Base-by-base conservation (phyloP, 2,797 vertebrate species). In the Octomys mimax region DNA sequence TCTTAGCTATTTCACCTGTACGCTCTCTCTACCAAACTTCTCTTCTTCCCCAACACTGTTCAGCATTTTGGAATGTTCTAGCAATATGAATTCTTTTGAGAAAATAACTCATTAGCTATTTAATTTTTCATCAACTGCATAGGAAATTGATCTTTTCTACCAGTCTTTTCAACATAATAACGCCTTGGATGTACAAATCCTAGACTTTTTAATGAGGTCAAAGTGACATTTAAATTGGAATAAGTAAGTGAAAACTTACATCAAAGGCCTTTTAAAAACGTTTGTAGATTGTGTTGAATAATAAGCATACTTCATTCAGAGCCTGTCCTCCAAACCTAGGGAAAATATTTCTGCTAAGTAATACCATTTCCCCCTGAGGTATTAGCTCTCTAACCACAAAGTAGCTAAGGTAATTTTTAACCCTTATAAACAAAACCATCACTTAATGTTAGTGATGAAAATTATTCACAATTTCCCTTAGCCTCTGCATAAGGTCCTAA, bases 161-260 rank as follows among this genome's bases (percentile, higher is more conserved):
- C 83, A 36, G 13, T 95, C 4, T 77, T 83, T 89, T 61, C 92
- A 70, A 78, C 79, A 70, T 64, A 71, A 54, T 28, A 94, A 68
- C 33, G 28, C 0, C 3, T 73, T 18, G 21, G 31, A 66, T 70
- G 91, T 64, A 2, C 12, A 89, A 46, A n/a, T 88, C 79, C n/a
- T 95, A 66, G 68, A 68, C 21, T 91, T 91, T 94, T 90, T 59
- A 83, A 91, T 14, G 21, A 78, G 31, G 21, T 14, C 7, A 80
- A 61, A 80, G 21, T 81, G 12, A 68, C 12, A 57, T 1, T 36
- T 75, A 94, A 84, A 28, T 68, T 75, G 83, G 71, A 77, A 80
- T 21, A 42, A 8, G 62, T 16, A 57, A 6, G 88, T 16, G 33
- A 28, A 83, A 42, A 62, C 0, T 66, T 62, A 78, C 46, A 82